Base-by-base conservation (phyloP, 2,797 vertebrate species). In the Oceanodroma leucorhoa region DNA sequence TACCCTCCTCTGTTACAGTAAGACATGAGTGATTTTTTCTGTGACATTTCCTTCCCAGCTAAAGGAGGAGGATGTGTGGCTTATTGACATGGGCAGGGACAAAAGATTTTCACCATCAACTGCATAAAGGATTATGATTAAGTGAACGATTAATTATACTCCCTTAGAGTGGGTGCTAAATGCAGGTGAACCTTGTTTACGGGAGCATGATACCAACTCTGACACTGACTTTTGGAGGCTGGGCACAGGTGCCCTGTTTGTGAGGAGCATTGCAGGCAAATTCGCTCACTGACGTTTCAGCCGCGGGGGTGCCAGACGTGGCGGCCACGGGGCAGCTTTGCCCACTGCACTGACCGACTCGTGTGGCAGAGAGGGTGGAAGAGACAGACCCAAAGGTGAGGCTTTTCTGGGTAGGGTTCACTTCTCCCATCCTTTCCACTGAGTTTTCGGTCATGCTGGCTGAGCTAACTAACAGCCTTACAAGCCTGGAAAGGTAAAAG, bases 221-320 rank as follows among this genome's bases (percentile, higher is more conserved):
- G 66, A 69, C 32, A 45, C 51, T 32, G 48, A 18, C 46, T 72
- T 65, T 55, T 14, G 51, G 41, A 93, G 48, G 23, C 19, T 60
- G 66, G 77, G 58, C 1, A 2, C 20, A 40, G 40, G 27, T 34
- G 22, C 51, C 64, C 48, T 60, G 20, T 67, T 80, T 55, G 16
- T 21, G 23, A 78, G 64, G 53, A 75, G 11, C 8, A 13, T 4
- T 57, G 55, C 29, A 67, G 71, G 29, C 24, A 61, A n/a, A 65
- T 70, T 40, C 5, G 1, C 27, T 60, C 26, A 30, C 3, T 1
- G 1, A 3, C 27, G n/a, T 40, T 81, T 71, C 45, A 58, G 76
- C 36, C 2, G 1, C 0, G 0, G 1, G 5, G 6, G 32, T 51
- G 45, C 36, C 65, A 69, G 50, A 21, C 0, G 3, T 40, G 51